Evolutionary conservation across 53 echinoderm and acorn worm species (phyloP).

Genomic region (Paracentrotus lividus): DNA sequence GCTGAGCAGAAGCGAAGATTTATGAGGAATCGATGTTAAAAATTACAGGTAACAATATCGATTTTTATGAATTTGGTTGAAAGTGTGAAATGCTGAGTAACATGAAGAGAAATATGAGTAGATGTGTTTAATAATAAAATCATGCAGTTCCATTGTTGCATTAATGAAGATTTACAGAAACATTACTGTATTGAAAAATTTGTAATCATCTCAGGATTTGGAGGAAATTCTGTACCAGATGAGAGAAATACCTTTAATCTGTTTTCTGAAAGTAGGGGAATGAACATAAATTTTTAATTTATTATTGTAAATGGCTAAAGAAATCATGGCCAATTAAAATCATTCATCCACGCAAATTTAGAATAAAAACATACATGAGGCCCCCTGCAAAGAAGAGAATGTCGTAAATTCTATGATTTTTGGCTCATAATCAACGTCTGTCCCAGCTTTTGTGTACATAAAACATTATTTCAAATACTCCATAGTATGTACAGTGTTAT

Average conservation of each 20-base stretch:
- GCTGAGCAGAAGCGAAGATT: too few species aligned
- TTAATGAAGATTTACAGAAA: neutral
- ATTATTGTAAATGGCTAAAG: neutral
- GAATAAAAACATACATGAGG: neutral
- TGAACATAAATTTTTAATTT: neutral
- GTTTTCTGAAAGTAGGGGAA: neutral
- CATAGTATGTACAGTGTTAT: neutral
- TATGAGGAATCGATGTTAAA: too few species aligned
- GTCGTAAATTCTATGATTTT: neutral
- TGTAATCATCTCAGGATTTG: neutral
- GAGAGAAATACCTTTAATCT: neutral
- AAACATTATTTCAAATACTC: neutral
- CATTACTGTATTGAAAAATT: neutral
- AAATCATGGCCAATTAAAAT: neutral
- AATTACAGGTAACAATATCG: too few species aligned
- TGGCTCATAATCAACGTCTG: slow-evolving; percentile 3
- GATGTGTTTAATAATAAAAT: neutral
- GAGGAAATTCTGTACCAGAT: neutral
- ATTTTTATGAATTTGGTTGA: neutral
- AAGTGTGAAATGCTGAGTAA: neutral
- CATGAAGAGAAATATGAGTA: neutral
- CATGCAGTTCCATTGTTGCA: neutral
- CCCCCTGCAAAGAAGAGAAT: slow-evolving; percentile 5
- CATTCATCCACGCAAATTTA: neutral
- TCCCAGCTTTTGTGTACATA: neutral